Base-by-base conservation (phyloP, 2,797 vertebrate species). In the Otolemur crassicaudatus region DNA sequence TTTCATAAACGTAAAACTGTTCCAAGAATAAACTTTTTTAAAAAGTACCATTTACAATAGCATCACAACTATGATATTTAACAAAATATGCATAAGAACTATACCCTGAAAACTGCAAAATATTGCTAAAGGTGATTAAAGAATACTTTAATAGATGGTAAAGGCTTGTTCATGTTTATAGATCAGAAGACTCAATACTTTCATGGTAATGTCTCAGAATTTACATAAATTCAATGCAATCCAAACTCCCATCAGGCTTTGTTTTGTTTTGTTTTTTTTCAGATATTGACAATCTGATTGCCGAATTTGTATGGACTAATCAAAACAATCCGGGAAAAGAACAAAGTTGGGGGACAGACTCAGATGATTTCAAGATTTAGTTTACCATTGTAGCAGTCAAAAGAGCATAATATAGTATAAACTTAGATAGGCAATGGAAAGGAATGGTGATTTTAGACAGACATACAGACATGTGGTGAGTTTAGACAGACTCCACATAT, bases 251-350 rank as follows among this genome's bases (percentile, higher is more conserved):
- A 73, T 53, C 2, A 46, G 56, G 17, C 17, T 69, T 90, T 46
- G 46, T 56, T 46, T 40, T 80, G 27, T 4, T 40, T 27, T 20
- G 5, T 43, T 43, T 40, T 25, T 49, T 16, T 65, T 46, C 14
- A 34, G 31, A 84, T 67, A 82, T n/a, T 58, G 53, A 67, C 19
- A 67, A 14, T 31, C 29, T 89, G 29, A 80, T 91, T 60, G 34
- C 17, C 58, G 91, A 83, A 81, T 61, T n/a, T 56, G 56, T 43
- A 2, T 43, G 65, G 43, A 77, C 5, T 10, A n/a, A 23, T 31
- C 25, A 88, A 90, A 92, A 91, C 16, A 92, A 87, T 49, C 29
- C 61, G 31, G 19, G 23, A 73, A 86, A 94, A 70, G 34, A 82
- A 86, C 9, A n/a, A 73, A 90, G 20, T 60, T 72, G 1, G 37